Evolutionary conservation across 2,113 vertebrate species (phyloP), one percentile per base, ranked within the genome.

Genomic region (Zingel zingel): DNA sequence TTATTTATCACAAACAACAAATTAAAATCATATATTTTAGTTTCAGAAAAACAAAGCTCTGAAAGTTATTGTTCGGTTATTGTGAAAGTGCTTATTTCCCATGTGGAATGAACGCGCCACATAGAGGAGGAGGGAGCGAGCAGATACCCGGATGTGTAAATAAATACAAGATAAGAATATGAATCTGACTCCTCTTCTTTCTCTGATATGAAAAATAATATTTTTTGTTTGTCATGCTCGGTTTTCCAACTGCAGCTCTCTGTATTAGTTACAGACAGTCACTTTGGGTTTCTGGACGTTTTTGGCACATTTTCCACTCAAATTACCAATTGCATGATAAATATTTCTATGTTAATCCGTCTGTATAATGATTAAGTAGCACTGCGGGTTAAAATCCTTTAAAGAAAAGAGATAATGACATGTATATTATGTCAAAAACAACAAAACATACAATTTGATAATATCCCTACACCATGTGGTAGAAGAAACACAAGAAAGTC

Each of bases 101-200:
- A 84, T 19, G 81, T 3, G 54, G 0, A 11, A 0, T 85, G 89
- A 93, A 93, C 72, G 86, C 79, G 4, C 33, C 91, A 59, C 43
- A 1, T 0, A 25, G 0, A 14, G 58, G 50, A 79, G 84, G 89
- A 15, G 81, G 82, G 69, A 76, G 61, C 50, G 16, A 12, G 50
- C 79, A 79, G 72, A 79, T 63, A 61, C 96, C 96, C 96, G 96
- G 96, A 97, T 97, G 96, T 96, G 94, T 96, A 96, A 96, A 96
- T 96, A 97, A 97, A 97, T 94, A 96, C 91, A 93, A 74, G 82
- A 69, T 48, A 79, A 88, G 90, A 84, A 85, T 74, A 82, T 69
- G 72, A 86, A 74, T 74, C 33, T 14, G 23, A 51, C 33, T 82
- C 15, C 33, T 82, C 15, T 56, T n/a, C 30, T 54, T 51, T 33